phyloP scores from a whole-genome alignment of 2,888 invertebrate genomes.

The Listrodromus nycthemerus region DNA sequence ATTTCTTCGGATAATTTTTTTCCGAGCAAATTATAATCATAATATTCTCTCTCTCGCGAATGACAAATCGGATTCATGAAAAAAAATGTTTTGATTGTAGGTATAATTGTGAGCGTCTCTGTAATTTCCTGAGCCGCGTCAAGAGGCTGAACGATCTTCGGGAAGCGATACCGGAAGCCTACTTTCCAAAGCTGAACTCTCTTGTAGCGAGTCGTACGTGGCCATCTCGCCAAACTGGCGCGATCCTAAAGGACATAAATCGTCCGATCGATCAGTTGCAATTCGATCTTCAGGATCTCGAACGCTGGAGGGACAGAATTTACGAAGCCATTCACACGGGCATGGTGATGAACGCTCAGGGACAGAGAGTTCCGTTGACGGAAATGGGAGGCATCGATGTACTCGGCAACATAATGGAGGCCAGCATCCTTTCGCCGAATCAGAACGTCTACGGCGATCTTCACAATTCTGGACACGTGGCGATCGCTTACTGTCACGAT shows the following conservation, averaged over 20 bases:
- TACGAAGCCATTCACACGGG: conserved; percentile 89
- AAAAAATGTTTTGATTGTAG: conserved; percentile 82
- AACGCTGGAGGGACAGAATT: conserved; percentile 91
- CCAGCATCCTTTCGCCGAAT: conserved; percentile 89
- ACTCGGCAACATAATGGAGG: conserved; percentile 92
- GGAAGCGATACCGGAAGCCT: conserved; percentile 90
- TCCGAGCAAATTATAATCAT: too few relatives aligned
- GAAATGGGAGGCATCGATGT: conserved; percentile 91
- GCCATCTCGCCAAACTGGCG: conserved; percentile 89
- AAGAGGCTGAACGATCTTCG: conserved; percentile 88
- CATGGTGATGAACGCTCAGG: conserved; percentile 86
- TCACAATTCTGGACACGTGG: conserved; percentile 93
- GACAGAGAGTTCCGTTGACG: conserved; percentile 86
- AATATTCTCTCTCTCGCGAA: too few relatives aligned
- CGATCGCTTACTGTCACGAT: conserved; percentile 92
- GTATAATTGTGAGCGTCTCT: conserved; percentile 91
- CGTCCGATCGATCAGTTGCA: conserved; percentile 89
- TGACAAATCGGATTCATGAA: not conserved
- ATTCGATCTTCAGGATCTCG: conserved; percentile 89
- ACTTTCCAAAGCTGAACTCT: conserved; percentile 94
- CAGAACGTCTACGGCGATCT: conserved; percentile 90
- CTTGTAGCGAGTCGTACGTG: conserved; percentile 91
- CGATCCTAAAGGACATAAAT: conserved; percentile 87
- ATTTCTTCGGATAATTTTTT: too few relatives aligned
- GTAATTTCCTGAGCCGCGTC: conserved; percentile 89